Conservation (phyloP, 2,797 vertebrate species). For the Tympanoctomys barrerae region DNA sequence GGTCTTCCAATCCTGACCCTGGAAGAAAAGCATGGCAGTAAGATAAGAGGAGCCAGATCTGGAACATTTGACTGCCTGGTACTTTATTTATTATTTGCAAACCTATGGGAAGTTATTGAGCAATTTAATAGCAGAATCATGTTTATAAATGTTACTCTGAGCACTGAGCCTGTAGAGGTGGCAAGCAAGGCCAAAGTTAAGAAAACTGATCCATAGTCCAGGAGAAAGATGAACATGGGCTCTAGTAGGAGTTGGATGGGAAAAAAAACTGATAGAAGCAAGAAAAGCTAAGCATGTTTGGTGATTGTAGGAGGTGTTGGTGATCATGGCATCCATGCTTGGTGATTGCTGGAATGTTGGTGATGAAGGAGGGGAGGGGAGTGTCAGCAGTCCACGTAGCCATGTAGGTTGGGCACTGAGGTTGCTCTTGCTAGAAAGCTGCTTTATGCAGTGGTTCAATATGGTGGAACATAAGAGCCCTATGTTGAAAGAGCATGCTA, state of each 20-base stretch:
- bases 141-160: neutral
- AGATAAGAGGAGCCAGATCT: too few relatives aligned
- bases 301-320: too few relatives aligned
- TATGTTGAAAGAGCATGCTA: neutral
- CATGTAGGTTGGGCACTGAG: neutral
- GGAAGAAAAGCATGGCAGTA: too few relatives aligned
- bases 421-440: neutral
- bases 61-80: neutral
- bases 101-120: neutral
- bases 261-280: neutral
- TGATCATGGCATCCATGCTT: accelerated
- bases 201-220: neutral
- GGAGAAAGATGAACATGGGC: neutral
- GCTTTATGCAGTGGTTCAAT: neutral
- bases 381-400: accelerated
- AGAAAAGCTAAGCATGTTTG: neutral
- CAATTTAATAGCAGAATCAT: neutral
- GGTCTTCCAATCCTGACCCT: accelerated
- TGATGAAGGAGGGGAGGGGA: neutral
- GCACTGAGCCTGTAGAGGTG: neutral
- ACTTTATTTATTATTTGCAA: neutral
- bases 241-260: neutral
- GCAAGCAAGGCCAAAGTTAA: neutral
- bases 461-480: accelerated
- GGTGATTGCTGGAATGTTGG: neutral